Evolutionary conservation across 2,113 vertebrate genomes (phyloP).

Genomic region (Gracilinanus agilis): DNA sequence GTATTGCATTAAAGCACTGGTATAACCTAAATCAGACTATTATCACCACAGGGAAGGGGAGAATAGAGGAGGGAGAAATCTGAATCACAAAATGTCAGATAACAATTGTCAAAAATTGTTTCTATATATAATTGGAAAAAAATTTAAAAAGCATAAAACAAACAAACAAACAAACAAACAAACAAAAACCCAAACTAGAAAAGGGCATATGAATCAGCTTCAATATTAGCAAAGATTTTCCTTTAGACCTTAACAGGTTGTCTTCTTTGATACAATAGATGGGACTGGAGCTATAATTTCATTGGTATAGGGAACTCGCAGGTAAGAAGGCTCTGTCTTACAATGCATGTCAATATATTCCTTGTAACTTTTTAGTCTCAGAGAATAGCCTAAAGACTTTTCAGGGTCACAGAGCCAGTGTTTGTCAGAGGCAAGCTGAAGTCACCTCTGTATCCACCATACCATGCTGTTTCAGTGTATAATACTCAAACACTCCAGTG

Average conservation of each 20-base stretch:
- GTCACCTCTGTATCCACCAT: background rate
- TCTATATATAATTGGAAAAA: too few relatives aligned
- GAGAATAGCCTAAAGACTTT: background rate
- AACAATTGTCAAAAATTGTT: too few relatives aligned
- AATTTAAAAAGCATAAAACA: too few relatives aligned
- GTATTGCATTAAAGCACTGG: too few relatives aligned
- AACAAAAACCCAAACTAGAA: background rate
- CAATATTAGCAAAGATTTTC: background rate
- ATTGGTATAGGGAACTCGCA: background rate
- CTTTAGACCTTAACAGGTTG: background rate
- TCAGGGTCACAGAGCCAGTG: background rate
- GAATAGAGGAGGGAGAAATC: too few relatives aligned
- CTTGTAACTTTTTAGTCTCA: background rate
- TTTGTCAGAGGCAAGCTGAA: background rate
- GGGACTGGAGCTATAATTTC: background rate
- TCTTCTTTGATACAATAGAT: conserved; percentile 8
- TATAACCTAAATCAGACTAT: too few relatives aligned
- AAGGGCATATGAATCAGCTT: background rate
- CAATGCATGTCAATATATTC: background rate
- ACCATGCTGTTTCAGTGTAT: background rate
- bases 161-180: too few relatives aligned
- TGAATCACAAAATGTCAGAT: too few relatives aligned
- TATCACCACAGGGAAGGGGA: too few relatives aligned
- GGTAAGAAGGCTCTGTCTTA: background rate
- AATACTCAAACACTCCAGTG: background rate